Conservation (phyloP, 2,797 vertebrate genomes). For the Momotus momota region DNA sequence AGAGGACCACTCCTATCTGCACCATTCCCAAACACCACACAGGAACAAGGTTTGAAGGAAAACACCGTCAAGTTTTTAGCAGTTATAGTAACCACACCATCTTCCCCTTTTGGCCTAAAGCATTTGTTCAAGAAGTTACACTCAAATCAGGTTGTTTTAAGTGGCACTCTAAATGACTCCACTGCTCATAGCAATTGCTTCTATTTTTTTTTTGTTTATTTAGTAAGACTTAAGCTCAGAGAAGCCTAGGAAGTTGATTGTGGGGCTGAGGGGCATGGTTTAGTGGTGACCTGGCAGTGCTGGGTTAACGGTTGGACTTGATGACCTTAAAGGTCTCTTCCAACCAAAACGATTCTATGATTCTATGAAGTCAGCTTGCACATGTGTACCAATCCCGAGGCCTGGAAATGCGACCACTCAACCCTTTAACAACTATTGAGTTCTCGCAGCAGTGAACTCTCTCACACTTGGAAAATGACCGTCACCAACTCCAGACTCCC, state of each 20-base stretch:
- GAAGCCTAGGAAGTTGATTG: not conserved
- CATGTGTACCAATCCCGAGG: not conserved
- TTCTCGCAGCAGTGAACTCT: not conserved
- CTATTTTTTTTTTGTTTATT: not conserved
- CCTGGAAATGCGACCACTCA: not conserved
- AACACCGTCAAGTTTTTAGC: not conserved
- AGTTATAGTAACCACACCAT: rapidly evolving
- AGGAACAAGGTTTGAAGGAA: not conserved
- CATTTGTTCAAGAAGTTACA: not conserved
- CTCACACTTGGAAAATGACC: not conserved
- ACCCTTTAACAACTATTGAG: not conserved
- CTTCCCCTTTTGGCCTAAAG: not conserved
- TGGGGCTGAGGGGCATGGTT: not conserved
- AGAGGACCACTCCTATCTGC: not conserved
- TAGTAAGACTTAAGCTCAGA: rapidly evolving
- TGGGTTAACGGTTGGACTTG: not conserved
- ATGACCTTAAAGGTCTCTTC: not conserved
- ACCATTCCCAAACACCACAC: rapidly evolving
- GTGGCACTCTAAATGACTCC: not conserved
- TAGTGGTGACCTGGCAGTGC: not conserved
- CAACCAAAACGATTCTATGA: not conserved
- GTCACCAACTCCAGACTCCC: not conserved
- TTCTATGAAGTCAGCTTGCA: not conserved
- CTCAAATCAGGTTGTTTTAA: not conserved
- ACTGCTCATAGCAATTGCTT: rapidly evolving